Base-by-base conservation (phyloP, 1,140 invertebrate species). In the Penaeus indicus region DNA sequence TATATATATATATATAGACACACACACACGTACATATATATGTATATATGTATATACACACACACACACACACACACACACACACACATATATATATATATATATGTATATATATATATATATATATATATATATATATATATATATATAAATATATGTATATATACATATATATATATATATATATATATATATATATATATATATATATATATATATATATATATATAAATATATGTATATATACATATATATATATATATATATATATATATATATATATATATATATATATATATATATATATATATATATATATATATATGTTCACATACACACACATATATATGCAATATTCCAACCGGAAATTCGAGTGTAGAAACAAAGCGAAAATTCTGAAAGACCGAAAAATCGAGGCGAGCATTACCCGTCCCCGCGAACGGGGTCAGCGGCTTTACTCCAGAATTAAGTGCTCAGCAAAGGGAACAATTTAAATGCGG, bases 161-260 rank as follows among this genome's bases (percentile, higher is more conserved):
- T 4, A 69, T 69, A n/a, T 69, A 4, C 7, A n/a, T n/a, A 69
- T n/a, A 7, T 69, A 69, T 27, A 69, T 3, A 5, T n/a, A 69
- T 69, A 3, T 27, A 69, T 69, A 69, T 69, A 32, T 25, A 32
- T 25, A 72, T 25, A 25, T 32, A 72, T 25, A 72, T 25, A 72
- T 25, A 72, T 72, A 72, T 25, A 25, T 25, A 75, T 75, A 75
- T 21, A 75, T 75, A 75, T 75, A 75, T 75, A 75, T 75, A 75
- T 75, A 75, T 75, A 75, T 75, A 75, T 75, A 75, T 75, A 75
- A 27, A 75, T 75, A 27, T 75, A 75, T 75, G n/a, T 27, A 75
- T 27, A 75, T 75, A 75, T 27, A 75, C n/a, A 75, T 75, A 75
- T 27, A 25, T 27, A 25, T 27, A n/a, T 75, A n/a, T 75, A n/a